phyloP scores from a whole-genome alignment of 2,888 invertebrate species.

The Apocheima hispidaria region DNA sequence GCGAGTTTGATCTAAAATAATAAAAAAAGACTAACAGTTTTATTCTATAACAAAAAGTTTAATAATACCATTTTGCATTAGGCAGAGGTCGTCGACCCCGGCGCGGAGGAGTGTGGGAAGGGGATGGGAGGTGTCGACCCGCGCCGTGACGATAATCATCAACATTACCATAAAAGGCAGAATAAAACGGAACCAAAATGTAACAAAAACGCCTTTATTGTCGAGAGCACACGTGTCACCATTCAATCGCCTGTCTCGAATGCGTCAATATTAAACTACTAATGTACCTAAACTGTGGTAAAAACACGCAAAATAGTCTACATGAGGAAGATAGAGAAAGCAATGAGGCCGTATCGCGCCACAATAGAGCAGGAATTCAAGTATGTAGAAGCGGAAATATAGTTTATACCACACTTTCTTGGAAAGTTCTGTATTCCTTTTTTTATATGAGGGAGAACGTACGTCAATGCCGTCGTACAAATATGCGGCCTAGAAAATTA shows the following conservation, averaged over 20 bases:
- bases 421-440: no score
- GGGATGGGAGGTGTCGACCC: slow-evolving; percentile 20
- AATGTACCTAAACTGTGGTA: neutral
- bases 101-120: slow-evolving; percentile 7
- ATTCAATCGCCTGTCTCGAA: slow-evolving; percentile 2
- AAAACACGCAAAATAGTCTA: neutral
- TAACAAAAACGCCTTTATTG: slow-evolving; percentile 39
- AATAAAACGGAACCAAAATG: slow-evolving; percentile 37
- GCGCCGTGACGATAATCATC: slow-evolving; percentile 37
- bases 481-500: no score
- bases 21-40: slow-evolving; percentile 5
- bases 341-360: neutral
- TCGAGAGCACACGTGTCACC: slow-evolving; percentile 10
- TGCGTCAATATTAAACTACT: neutral
- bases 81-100: slow-evolving; percentile 32
- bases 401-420: no score
- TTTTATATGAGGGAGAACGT: no score
- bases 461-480: no score
- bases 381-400: neutral
- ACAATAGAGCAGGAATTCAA: neutral
- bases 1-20: neutral
- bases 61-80: slow-evolving; percentile 32
- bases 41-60: slow-evolving; percentile 22
- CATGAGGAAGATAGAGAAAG: neutral
- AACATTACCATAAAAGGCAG: slow-evolving; percentile 39